Evolutionary conservation across 2,113 vertebrate species (phyloP), one percentile per base, ranked within the genome.

Genomic region (Ctenodactylus gundi): DNA sequence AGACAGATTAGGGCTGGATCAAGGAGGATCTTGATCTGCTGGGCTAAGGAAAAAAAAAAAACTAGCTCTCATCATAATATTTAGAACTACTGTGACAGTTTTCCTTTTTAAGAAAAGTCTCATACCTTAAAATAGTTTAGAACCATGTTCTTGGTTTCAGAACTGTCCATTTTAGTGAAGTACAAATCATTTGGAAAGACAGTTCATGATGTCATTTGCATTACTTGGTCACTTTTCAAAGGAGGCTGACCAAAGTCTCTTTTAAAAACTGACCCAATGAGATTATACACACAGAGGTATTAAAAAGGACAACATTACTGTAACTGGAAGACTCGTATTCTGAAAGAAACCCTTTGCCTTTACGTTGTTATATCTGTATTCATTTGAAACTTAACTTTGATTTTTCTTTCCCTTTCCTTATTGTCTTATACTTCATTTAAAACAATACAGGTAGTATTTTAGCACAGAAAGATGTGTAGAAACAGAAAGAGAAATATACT

Each of bases 131-230:
- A 76, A 91, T 87, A 53, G 34, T 93, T 68, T 65, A 29, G n/a
- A 81, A 55, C 49, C 21, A 80, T 70, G 36, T 36, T 83, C 41
- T 80, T 91, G 29, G 68, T 53, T 88, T 95, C 34, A 83, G 73
- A 93, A 53, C 4, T 25, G 36, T 53, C 31, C 2, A 31, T 64
- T 41, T 96, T 29, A 46, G 76, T 85, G 57, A 73, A 89, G n/a
- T 60, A 65, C 65, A 89, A 88, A 55, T 86, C n/a, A 80, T 75
- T 88, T 86, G 84, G 55, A 90, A 78, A 83, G 62, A n/a, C 20
- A 88, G 68, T 57, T 84, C 11, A 53, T 41, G 31, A 65, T 62
- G 31, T 46, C n/a, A 20, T 70, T 76, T 85, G 21, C 77, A 17
- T 85, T 90, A 44, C 55, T 73, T 91, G 80, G 60, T 77, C 60